Conservation (phyloP, 92 coral and sea anemone genomes). For the Umimayanthus kanabou region DNA sequence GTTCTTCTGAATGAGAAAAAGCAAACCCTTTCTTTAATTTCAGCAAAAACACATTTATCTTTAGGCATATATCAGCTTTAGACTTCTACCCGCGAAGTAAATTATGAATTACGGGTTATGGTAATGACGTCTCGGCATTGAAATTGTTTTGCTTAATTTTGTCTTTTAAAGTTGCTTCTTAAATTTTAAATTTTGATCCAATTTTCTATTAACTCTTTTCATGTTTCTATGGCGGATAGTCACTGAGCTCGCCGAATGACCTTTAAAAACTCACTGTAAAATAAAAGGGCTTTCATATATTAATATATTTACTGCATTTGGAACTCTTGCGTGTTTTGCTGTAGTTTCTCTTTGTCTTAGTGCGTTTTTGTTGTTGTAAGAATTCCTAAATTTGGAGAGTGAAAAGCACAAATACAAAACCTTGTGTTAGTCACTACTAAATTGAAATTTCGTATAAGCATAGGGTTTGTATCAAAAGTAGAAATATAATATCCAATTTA, state of each 20-base stretch:
- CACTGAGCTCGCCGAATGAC: neutral
- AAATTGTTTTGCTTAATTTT: neutral
- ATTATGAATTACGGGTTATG: conserved; percentile 7
- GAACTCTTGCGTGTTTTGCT: neutral
- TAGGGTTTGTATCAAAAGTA: neutral
- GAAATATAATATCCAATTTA: neutral
- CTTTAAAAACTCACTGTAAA: neutral
- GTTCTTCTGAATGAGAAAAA: neutral
- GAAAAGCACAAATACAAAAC: neutral
- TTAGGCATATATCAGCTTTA: neutral
- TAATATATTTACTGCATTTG: neutral
- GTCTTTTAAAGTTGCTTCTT: neutral
- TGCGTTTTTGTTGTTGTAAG: neutral
- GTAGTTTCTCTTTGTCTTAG: neutral
- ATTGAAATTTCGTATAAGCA: neutral
- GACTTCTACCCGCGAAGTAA: conserved; percentile 2
- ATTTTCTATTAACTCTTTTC: neutral
- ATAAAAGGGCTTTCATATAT: neutral
- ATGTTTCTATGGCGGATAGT: neutral
- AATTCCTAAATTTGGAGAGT: neutral
- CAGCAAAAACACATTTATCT: neutral
- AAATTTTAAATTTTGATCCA: neutral
- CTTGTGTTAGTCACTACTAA: neutral
- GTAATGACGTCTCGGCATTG: neutral
- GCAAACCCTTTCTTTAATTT: neutral